Percentiles rank a stretch among this genome's conserved stretches.
phyloP scores from a whole-genome alignment of 2,797 vertebrate genomes.

The Chrosomus eos region DNA sequence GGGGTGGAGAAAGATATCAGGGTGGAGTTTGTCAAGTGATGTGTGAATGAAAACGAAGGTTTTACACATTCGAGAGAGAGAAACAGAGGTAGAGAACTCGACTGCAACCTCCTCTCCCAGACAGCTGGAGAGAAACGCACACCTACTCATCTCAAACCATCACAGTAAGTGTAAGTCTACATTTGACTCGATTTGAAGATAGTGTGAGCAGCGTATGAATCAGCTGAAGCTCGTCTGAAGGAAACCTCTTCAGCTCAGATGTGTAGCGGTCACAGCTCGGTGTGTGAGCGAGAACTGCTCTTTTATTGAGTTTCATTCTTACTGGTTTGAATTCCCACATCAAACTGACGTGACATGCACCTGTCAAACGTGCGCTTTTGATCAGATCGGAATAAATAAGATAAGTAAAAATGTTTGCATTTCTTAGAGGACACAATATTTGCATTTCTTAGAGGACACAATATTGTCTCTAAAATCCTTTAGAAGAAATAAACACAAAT shows the following conservation, averaged over 20 bases:
- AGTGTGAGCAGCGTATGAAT: background rate
- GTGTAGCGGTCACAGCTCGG: background rate
- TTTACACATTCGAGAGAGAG: conserved; percentile 20
- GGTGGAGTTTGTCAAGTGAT: conserved; percentile 30
- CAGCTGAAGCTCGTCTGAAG: conserved; percentile 28
- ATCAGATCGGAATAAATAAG: background rate
- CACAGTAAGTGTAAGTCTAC: conserved; percentile 28
- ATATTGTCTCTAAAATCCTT: too few relatives aligned
- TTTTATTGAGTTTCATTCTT: conserved; percentile 23
- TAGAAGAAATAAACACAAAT: background rate
- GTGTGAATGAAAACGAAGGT: conserved; percentile 44
- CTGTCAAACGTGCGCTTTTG: background rate
- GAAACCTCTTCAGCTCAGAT: conserved; percentile 20
- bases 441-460: too few relatives aligned
- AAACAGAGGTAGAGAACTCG: background rate
- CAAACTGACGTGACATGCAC: background rate
- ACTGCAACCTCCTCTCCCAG: background rate
- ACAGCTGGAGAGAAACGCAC: background rate
- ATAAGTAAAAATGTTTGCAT: background rate
- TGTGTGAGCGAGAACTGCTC: background rate
- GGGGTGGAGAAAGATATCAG: conserved; percentile 16
- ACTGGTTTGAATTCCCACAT: background rate
- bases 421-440: background rate
- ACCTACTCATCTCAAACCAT: background rate
- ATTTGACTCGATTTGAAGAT: background rate